Evolutionary conservation across 2,888 invertebrate species (phyloP), one percentile per base, ranked within the genome.

Genomic region (Epinotia ramella): DNA sequence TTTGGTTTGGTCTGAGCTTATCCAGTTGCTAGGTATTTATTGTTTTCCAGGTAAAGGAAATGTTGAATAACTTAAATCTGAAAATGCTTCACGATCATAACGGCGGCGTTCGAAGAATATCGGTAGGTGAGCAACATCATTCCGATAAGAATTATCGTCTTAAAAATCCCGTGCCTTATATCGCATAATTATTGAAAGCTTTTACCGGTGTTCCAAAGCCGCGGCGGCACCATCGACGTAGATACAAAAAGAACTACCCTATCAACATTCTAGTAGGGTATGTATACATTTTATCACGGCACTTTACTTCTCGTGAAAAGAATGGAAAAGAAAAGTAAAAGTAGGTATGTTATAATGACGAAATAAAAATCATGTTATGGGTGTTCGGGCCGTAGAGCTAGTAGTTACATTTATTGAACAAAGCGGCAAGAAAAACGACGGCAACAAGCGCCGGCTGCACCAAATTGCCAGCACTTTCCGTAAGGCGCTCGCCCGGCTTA

Each of bases 371-470:
- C 86, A 84, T 81, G 86, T 86, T 86, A 90, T 89, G 86, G 84
- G 87, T 84, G 83, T 86, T 88, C 85, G 80, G 82, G 83, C 82
- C 87, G 85, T 46, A 65, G 74, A 40, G 83, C 83, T 83, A 87
- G 85, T 76, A 76, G 71, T 71, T 86, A 89, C 91, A 90, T 91
- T 91, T 91, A 91, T 90, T 88, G 89, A 90, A 90, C 88, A 88
- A 89, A 89, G 89, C 84, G 87, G 87, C 86, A 87, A 88, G 90
- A 91, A 91, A 92, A 91, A 91, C 88, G 92, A 85, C 85, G 88
- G 87, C 87, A 88, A 90, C 90, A 89, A 87, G 86, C 86, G 82
- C 91, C 93, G 89, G 91, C 86, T 93, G 91, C 85, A 87, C 88
- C 84, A 87, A 92, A 93, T 92, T 89, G 90, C 91, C 89, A 87